Percentiles rank a stretch among this genome's conserved stretches.
phyloP scores from a whole-genome alignment of 2,888 invertebrate genomes.

The Phalera bucephala region DNA sequence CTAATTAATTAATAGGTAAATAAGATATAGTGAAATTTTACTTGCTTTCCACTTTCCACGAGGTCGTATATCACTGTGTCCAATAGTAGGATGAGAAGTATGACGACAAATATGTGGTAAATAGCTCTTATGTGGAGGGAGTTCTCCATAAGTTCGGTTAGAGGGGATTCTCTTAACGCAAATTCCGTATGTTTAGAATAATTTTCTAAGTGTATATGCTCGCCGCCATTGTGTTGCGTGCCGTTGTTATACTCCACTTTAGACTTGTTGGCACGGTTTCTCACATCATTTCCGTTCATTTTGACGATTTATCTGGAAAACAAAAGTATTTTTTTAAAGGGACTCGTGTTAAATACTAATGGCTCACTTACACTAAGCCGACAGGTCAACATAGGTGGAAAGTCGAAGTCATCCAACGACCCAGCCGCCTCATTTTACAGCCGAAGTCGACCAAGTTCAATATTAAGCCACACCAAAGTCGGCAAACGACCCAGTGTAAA shows the following conservation, averaged over 20 bases:
- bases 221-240: neutral
- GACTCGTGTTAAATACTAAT: neutral
- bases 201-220: no score
- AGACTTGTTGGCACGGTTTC: slow-evolving; percentile 14
- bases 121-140: slow-evolving; percentile 90
- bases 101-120: slow-evolving; percentile 92
- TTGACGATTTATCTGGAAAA: slow-evolving; percentile 4
- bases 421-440: no score
- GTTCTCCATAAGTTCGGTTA: slow-evolving; percentile 90
- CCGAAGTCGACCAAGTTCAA: no score
- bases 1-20: no score
- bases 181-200: slow-evolving; percentile 69
- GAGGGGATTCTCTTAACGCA: slow-evolving; percentile 88
- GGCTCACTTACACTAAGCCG: neutral
- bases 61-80: slow-evolving; percentile 89
- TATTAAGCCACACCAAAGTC: no score
- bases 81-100: slow-evolving; percentile 87
- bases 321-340: slow-evolving; percentile 13
- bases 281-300: slow-evolving; percentile 24
- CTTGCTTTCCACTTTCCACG: slow-evolving; percentile 89
- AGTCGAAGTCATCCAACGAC: no score
- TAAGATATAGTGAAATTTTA: slow-evolving; percentile 26
- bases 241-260: neutral
- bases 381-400: no score
- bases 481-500: no score